Conservation (phyloP, 2,113 vertebrate species). For the Tapirus terrestris region DNA sequence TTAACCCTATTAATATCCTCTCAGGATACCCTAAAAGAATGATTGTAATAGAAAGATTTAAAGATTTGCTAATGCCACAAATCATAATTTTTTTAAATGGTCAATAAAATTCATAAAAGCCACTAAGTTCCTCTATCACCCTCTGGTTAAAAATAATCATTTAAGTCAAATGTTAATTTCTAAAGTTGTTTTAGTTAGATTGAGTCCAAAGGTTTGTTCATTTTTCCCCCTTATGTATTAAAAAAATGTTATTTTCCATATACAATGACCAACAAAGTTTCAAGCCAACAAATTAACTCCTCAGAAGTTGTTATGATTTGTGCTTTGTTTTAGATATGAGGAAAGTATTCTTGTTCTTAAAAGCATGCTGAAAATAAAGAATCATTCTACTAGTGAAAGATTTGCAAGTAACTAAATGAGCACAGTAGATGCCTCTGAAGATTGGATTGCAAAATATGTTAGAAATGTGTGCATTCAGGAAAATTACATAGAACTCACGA, state of each 20-base stretch:
- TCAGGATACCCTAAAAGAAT: not conserved
- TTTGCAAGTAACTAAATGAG: not conserved
- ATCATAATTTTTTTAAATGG: not conserved
- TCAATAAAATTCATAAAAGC: not conserved
- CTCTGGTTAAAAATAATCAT: not conserved
- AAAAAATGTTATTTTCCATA: not conserved
- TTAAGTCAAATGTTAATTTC: not conserved
- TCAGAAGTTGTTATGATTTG: not conserved
- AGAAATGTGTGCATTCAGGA: constrained; percentile 1
- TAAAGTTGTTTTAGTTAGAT: not conserved
- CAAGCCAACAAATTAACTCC: not conserved
- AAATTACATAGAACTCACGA: not conserved
- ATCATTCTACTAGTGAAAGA: not conserved
- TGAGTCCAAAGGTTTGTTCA: not conserved
- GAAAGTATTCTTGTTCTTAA: not conserved
- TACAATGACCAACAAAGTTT: not conserved
- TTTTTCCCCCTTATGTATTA: not conserved
- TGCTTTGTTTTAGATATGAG: not conserved
- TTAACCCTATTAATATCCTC: not conserved
- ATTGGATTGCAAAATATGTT: not conserved
- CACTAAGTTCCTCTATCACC: not conserved
- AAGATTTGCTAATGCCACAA: not conserved
- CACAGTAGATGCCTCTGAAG: not conserved
- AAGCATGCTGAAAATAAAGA: constrained; percentile 4
- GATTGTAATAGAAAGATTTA: not conserved